Base-by-base conservation (phyloP, 2,888 invertebrate genomes). In the Scrobipalpa costella region DNA sequence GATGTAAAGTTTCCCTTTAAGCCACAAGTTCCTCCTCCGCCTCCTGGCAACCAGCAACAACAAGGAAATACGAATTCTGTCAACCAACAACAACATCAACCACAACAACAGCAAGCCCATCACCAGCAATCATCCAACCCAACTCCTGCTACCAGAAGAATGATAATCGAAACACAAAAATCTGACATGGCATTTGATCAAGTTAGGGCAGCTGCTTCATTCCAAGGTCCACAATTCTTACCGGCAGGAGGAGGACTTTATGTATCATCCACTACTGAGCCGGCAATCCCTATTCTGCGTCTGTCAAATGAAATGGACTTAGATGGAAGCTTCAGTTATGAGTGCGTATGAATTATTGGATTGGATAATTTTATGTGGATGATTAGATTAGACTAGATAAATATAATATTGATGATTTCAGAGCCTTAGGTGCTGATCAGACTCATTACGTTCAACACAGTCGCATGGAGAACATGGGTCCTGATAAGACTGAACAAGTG, bases 401-500 rank as follows among this genome's bases (percentile, higher is more conserved):
- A 40, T 9, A 44, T 19, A 40, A 17, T 34, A 40, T 7, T 15
- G 19, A 44, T 34, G 63, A 50, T 77, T 78, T 62, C 72, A 90
- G 92, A 74, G 92, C 92, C 62, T 73, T 92, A 68, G 92, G 92
- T 62, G 92, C 91, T 57, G 92, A 92, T 76, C 92, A 92, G 74
- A 92, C 92, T 40, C 92, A 92, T 80, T 90, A 92, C 67, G 89
- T 90, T 66, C 92, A 92, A 77, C 90, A 92, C 66, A 92, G 92
- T 74, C 92, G 92, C 67, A 92, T 94, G 81, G 92, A 92, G 70
- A 92, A 93, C 69, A 86, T 90, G 63, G 92, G 93, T 60, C 88
- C 92, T 75, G 93, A 93, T 17, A 90, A 93, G 70, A 92, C 93
- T 65, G 93, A 93, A 68, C 92, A 93, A 79, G 92, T 93, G 5